Conservation (phyloP, 2,113 vertebrate genomes). For the Psittacara wagleri region DNA sequence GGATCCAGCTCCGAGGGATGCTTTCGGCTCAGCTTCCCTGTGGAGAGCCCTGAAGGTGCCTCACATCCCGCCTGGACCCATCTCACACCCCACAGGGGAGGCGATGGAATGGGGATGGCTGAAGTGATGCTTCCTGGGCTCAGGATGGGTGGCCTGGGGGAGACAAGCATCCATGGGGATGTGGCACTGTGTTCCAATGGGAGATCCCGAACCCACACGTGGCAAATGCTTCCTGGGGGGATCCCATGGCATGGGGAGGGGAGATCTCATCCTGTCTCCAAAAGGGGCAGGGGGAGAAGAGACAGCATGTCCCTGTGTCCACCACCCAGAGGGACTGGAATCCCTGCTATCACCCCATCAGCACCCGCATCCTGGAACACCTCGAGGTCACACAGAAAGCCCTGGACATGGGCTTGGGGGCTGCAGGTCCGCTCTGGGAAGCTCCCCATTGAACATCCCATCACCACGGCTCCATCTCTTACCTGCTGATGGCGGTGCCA, state of each 20-base stretch:
- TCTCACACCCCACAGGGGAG: accelerated
- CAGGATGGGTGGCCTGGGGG: not conserved
- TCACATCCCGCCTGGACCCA: not conserved
- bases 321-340: not conserved
- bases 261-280: accelerated
- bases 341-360: not conserved
- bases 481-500: accelerated
- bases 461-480: not conserved
- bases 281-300: not conserved
- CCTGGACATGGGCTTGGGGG: not conserved
- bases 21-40: not conserved
- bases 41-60: not conserved
- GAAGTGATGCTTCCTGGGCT: accelerated
- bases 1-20: not conserved
- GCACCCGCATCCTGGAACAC: not conserved
- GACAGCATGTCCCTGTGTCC: not conserved
- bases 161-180: accelerated
- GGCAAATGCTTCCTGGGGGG: not conserved
- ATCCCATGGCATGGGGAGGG: not conserved
- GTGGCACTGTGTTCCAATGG: accelerated
- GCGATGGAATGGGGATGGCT: accelerated
- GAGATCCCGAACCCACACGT: accelerated
- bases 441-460: not conserved
- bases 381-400: no score
- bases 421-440: not conserved